Conservation (phyloP, 2,888 invertebrate species). For the Drosophila nr. perissopoda region DNA sequence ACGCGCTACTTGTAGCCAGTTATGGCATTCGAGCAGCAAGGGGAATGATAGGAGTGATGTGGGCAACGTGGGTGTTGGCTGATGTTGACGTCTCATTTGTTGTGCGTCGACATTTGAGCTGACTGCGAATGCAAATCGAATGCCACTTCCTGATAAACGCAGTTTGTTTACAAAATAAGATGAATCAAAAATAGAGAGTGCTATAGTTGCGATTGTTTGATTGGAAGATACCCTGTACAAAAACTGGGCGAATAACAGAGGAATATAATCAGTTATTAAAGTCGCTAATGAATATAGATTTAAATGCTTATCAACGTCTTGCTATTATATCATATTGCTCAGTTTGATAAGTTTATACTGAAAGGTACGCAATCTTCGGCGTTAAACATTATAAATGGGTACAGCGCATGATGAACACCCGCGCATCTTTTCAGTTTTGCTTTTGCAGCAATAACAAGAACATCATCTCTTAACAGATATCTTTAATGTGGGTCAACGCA, state of each 20-base stretch:
- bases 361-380: background rate
- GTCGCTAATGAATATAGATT: background rate
- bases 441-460: conserved; percentile 1
- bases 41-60: background rate
- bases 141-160: conserved; percentile 20
- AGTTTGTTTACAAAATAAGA: conserved; percentile 3
- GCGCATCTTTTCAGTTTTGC: background rate
- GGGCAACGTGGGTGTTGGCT: conserved; percentile 32
- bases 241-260: background rate
- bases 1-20: conserved; percentile 52
- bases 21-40: conserved; percentile 14
- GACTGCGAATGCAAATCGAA: conserved; percentile 33
- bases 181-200: background rate
- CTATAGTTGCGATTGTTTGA: background rate
- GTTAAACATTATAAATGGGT: background rate
- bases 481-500: conserved; percentile 70
- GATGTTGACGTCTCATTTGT: conserved; percentile 74
- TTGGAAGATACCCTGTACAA: background rate
- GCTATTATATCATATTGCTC: background rate
- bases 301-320: background rate
- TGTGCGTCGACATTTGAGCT: conserved; percentile 49
- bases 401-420: background rate
- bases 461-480: conserved; percentile 24
- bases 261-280: background rate
- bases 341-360: background rate